Percentiles rank a stretch among this genome's conserved stretches.
phyloP scores from a whole-genome alignment of 1,140 invertebrate species.

The Drosophila novamexicana region DNA sequence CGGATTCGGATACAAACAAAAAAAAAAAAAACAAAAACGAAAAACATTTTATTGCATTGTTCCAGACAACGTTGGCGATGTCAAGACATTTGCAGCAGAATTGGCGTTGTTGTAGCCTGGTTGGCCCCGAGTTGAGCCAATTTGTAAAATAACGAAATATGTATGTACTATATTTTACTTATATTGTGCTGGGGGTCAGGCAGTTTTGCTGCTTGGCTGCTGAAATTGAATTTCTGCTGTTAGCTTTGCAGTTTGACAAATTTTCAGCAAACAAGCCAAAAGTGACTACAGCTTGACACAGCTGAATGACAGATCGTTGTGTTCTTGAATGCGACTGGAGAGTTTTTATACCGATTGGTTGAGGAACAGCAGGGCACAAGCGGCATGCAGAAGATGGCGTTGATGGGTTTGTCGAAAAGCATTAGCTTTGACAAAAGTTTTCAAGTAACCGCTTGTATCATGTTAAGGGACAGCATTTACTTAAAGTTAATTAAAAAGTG shows the following conservation, averaged over 20 bases:
- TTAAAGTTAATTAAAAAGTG: conserved; percentile 13
- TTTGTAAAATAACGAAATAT: conserved; percentile 68
- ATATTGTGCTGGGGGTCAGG: conserved; percentile 54
- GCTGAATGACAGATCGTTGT: conserved; percentile 29
- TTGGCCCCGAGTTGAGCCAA: conserved; percentile 66
- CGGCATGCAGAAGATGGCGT: conserved; percentile 8
- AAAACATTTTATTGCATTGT: conserved; percentile 13
- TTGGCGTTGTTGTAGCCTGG: conserved; percentile 38
- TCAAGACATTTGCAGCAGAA: conserved; percentile 49
- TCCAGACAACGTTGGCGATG: conserved; percentile 55
- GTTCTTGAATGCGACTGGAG: conserved; percentile 6
- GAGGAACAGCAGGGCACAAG: not conserved
- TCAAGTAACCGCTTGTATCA: conserved; percentile 1
- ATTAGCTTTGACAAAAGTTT: conserved; percentile 9
- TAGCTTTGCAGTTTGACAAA: conserved; percentile 75
- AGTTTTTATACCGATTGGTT: conserved; percentile 18
- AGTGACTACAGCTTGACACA: conserved; percentile 52
- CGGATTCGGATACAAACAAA: not conserved
- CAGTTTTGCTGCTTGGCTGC: conserved; percentile 56
- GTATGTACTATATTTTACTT: conserved; percentile 46
- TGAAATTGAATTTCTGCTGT: conserved; percentile 75
- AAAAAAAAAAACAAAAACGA: not conserved
- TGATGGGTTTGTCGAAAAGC: conserved; percentile 21
- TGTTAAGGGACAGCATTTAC: conserved; percentile 1
- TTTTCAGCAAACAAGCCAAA: conserved; percentile 60